Base-by-base conservation (phyloP, 2,888 invertebrate genomes). In the Machimus rusticus region DNA sequence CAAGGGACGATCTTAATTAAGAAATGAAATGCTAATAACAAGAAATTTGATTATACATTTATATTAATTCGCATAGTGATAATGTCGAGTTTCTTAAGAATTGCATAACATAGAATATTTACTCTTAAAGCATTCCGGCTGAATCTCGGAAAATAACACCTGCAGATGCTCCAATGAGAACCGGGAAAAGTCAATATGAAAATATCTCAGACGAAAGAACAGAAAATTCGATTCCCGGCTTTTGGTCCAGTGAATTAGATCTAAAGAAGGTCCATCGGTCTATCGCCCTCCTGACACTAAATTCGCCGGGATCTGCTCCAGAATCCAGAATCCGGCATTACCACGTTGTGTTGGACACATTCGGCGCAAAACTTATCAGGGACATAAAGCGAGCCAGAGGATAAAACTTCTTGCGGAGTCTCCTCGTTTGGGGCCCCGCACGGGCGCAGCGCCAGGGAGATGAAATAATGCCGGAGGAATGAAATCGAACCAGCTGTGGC, bases 401-500 rank as follows among this genome's bases (percentile, higher is more conserved):
- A 84, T 37, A 37, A 74, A 84, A 84, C 84, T 86, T 74, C 9
- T 74, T 74, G 66, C 76, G 46, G 19, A 46, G 76, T 23, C 76
- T 74, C 23, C 57, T 66, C 12, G 12, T 57, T n/a, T 74, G 66
- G 66, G 66, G 66, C 66, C 28, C n/a, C 66, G 66, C 28, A 23
- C 66, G 12, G 19, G 66, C 12, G 23, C 66, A 66, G 28, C 66
- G 66, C 66, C 14, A 51, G 31, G 79, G 78, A 43, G 79, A 79
- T 55, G 79, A 79, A 79, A 79, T 79, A 79, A 79, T 79, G 28
- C 79, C 46, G 5, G 51, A 79, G 79, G 79, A 79, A 79, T 79
- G 79, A 79, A 86, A 86, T 86, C 74, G 74, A 46, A 74, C 86
- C 74, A 74, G 76, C 74, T 86, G 86, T 74, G 74, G 86, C 74